Evolutionary conservation across 1,140 invertebrate species (phyloP), one percentile per base, ranked within the genome.

Genomic region (Dendrolimus punctatus): DNA sequence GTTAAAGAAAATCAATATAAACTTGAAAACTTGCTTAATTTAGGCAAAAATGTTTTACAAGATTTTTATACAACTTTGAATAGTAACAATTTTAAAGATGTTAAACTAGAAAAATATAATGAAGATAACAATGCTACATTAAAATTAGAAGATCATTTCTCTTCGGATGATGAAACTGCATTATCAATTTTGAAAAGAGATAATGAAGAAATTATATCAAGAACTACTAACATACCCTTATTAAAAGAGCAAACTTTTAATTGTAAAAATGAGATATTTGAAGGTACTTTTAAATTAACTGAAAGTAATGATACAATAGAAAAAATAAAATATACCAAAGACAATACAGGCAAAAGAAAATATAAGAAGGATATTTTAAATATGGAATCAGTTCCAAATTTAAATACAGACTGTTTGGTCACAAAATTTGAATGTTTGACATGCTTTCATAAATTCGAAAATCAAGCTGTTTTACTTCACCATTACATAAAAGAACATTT

Each of bases 341-440:
- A 48, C 36, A 5, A 55, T 43, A 50, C 40, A 54, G 39, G 36
- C 6, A 46, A 39, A 38, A 46, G 6, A n/a, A 55, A 45, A 39
- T 8, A 23, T 48, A 58, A 49, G 58, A 40, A 51, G 10, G 8
- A 46, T 40, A 53, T 39, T 3, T 23, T 6, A 49, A 23, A 23
- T 23, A 23, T 23, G 7, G 23, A 47, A 6, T 8, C 37, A 44
- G 36, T 44, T 38, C 23, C 23, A 55, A 8, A 40, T 41, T 6
- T 10, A 47, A 38, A 49, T 37, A 53, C 41, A 55, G 52, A 49
- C 1, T 0, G 36, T 37, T 40, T 54, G 41, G 46, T 44, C 39
- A 8, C 54, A 40, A 58, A 54, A 49, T 65, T 58, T 46, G 70
- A 55, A 57, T 80, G 77, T 56, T 49, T 80, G 9, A 75, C 70